phyloP scores from a whole-genome alignment of 2,888 invertebrate species.

The Meliscaeva auricollis region DNA sequence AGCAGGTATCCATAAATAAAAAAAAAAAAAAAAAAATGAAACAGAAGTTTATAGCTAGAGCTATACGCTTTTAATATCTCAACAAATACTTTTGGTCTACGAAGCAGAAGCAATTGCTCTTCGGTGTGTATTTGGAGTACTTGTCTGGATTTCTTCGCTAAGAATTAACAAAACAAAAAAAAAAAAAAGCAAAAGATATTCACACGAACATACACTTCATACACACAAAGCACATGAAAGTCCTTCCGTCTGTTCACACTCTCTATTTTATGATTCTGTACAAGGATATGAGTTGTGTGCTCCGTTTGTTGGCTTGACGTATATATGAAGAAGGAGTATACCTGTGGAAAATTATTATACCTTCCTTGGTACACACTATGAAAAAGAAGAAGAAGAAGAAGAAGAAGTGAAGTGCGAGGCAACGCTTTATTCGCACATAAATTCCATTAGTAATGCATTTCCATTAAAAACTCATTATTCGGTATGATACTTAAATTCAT shows the following conservation, averaged over 20 bases:
- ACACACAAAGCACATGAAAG: conserved; percentile 1
- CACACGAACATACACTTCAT: conserved; percentile 4
- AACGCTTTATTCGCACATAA: conserved; percentile 69
- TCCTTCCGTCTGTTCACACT: conserved; percentile 58
- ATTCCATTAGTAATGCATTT: conserved; percentile 69
- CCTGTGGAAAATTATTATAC: conserved; percentile 62
- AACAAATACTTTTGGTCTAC: conserved; percentile 13
- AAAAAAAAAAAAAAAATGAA: background rate
- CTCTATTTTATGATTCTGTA: conserved; percentile 51
- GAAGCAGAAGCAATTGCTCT: conserved; percentile 10
- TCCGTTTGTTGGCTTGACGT: conserved; percentile 32
- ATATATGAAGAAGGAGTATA: background rate
- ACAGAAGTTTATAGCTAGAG: background rate
- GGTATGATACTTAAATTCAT: conserved; percentile 63
- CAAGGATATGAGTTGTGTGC: conserved; percentile 48
- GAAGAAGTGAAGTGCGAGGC: conserved; percentile 1
- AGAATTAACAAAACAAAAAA: background rate
- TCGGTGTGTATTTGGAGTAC: conserved; percentile 2
- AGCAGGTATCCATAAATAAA: background rate
- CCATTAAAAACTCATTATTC: conserved; percentile 70
- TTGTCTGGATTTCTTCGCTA: background rate
- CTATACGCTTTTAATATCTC: conserved; percentile 1
- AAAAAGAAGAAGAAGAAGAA: background rate
- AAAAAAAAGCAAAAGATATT: conserved; percentile 9
- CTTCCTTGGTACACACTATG: conserved; percentile 12